Conservation (phyloP, 2,888 invertebrate species). For the Sinodicranocentrus sp. region DNA sequence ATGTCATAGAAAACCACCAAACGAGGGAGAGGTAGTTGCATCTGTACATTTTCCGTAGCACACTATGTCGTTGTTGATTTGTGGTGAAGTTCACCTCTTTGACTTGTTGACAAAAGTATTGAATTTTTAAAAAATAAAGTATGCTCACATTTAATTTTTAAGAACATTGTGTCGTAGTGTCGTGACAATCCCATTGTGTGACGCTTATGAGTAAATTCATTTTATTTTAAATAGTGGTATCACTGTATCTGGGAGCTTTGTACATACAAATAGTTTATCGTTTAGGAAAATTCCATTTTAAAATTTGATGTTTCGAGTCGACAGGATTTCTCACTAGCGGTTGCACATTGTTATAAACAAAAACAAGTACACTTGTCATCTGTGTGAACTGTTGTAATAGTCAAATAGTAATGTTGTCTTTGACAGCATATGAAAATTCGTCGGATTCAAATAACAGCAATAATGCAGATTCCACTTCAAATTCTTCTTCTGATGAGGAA, state of each 20-base stretch:
- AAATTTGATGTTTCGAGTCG: not conserved
- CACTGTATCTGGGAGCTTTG: not conserved
- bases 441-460: conserved; percentile 50
- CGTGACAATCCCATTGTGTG: no score
- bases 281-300: not conserved
- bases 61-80: no score
- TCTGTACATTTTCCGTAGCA: no score
- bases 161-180: no score
- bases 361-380: not conserved
- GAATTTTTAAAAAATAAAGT: no score
- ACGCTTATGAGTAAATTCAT: no score
- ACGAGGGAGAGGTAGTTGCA: no score
- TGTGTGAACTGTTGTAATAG: not conserved
- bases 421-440: conserved; percentile 53
- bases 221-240: not conserved
- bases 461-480: conserved; percentile 20
- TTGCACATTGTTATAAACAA: not conserved
- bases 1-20: no score
- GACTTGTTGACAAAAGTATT: no score
- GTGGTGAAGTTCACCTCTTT: no score
- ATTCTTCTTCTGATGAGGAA: conserved; percentile 22
- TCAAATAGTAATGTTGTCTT: conserved; percentile 41
- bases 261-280: not conserved
- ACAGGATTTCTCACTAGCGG: not conserved
- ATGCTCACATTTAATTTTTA: no score